Evolutionary conservation across 2,113 vertebrate genomes (phyloP), one percentile per base, ranked within the genome.

Genomic region (Dicentrarchus labrax): DNA sequence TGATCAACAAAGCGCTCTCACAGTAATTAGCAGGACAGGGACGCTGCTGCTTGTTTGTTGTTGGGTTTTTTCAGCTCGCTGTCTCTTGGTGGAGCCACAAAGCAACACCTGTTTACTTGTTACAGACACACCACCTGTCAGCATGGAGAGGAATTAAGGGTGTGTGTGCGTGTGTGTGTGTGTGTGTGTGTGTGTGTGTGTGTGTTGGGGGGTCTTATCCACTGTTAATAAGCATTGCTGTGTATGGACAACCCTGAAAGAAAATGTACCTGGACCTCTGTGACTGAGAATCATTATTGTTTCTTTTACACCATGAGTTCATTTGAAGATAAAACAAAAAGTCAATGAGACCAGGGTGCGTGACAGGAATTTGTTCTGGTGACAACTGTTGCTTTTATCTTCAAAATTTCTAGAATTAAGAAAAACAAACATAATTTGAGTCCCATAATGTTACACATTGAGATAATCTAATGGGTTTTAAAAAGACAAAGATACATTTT

Each of bases 61-160:
- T 50, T 45, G 16, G 5, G 3, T 71, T 88, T 89, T 88, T 92
- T 79, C 90, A 36, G 87, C 16, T 84, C 79, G 38, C 86, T 82
- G 74, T 76, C 72, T 54, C 86, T 94, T 91, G 93, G 85, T 72
- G 76, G 87, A 91, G 74, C 72, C 78, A 87, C 88, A 83, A 93
- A 92, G 92, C 92, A 87, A 89, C 95, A 96, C 96, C 95, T 96
- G 95, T 95, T 94, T 84, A 88, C 88, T 91, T 72, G 83, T 91
- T 86, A 62, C 85, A 88, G 72, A 87, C 83, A 84, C 80, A 91
- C 87, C 91, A 95, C 92, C 94, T 94, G 94, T 94, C 91, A 80
- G 83, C 43, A 21, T 50, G 7, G 15, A 57, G 43, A 74, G n/a
- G 16, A 43, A 13, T 4, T 4, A 66, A 8, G 51, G 0, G 57